A percentile compares a stretch with the other conserved stretches of the same genome.
Conservation (phyloP, 2,888 invertebrate genomes). For the Meandrusa payeni region DNA sequence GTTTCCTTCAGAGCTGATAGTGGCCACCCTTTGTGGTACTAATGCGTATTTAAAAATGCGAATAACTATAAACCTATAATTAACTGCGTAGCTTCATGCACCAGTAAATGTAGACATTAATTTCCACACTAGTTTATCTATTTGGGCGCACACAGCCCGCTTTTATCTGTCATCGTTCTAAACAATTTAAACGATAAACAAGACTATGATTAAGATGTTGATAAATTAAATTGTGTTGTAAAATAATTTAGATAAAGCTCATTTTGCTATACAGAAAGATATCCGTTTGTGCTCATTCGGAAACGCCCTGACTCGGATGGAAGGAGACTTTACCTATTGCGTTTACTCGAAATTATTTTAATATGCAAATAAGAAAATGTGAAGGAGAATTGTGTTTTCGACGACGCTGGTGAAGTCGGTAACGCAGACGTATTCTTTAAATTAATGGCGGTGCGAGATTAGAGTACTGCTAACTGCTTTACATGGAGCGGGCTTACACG, state of each 20-base stretch:
- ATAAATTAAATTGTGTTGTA: conserved; percentile 44
- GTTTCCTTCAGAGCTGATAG: conserved; percentile 75
- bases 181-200: conserved; percentile 49
- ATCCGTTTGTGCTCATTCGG: conserved; percentile 46
- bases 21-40: conserved; percentile 72
- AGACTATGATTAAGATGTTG: conserved; percentile 45
- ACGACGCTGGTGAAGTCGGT: conserved; percentile 72
- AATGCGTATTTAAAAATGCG: conserved; percentile 71
- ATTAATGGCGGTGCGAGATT: conserved; percentile 78
- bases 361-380: conserved; percentile 81
- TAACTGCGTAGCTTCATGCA: conserved; percentile 80
- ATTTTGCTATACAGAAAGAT: conserved; percentile 41
- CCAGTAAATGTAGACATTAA: conserved; percentile 81
- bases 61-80: conserved; percentile 77
- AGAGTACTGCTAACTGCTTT: conserved; percentile 78
- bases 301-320: conserved; percentile 44
- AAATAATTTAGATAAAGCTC: conserved; percentile 42
- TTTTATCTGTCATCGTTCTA: conserved; percentile 79
- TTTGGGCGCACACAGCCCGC: conserved; percentile 76
- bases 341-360: conserved; percentile 80
- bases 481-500: conserved; percentile 74
- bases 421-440: conserved; percentile 79
- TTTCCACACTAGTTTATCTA: conserved; percentile 81
- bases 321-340: conserved; percentile 75
- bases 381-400: conserved; percentile 75